phyloP scores from a whole-genome alignment of 1,140 invertebrate genomes.

The Drosophila rhopaloa region DNA sequence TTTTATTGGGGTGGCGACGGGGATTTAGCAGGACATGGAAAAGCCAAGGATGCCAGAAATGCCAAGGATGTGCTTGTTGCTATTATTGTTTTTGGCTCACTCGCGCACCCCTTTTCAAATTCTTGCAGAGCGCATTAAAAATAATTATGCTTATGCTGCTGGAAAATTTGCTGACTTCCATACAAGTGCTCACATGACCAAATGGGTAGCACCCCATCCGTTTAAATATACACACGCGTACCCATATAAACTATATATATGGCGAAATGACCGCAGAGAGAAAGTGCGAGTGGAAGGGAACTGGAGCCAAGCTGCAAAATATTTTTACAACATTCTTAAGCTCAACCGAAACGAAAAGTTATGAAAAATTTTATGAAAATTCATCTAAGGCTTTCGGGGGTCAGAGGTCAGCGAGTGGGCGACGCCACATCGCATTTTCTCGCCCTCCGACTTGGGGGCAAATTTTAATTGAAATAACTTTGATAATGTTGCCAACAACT shows the following conservation, averaged over 20 bases:
- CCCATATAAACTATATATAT: slow-evolving; percentile 2
- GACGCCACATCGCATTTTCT: background rate
- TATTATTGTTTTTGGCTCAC: slow-evolving; percentile 27
- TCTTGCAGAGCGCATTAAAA: slow-evolving; percentile 69
- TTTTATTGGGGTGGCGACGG: background rate
- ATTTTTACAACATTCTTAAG: slow-evolving; percentile 62
- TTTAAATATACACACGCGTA: slow-evolving; percentile 7
- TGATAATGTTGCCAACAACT: slow-evolving; percentile 35
- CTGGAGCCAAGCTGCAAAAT: slow-evolving; percentile 26
- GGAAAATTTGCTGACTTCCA: slow-evolving; percentile 65
- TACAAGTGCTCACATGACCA: slow-evolving; percentile 33
- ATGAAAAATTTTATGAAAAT: slow-evolving; percentile 62
- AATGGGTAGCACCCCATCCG: slow-evolving; percentile 16
- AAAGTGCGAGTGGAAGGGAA: slow-evolving; percentile 12
- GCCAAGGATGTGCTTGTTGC: slow-evolving; percentile 26
- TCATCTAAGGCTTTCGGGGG: slow-evolving; percentile 21
- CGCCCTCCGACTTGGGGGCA: slow-evolving; percentile 4
- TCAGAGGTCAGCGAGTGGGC: slow-evolving; percentile 10
- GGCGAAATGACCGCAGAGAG: slow-evolving; percentile 25
- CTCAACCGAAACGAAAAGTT: slow-evolving; percentile 62
- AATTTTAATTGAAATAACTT: slow-evolving; percentile 72
- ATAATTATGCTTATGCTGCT: slow-evolving; percentile 74
- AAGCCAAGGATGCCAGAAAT: slow-evolving; percentile 34
- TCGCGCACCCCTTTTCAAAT: slow-evolving; percentile 31
- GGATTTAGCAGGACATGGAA: slow-evolving; percentile 3